A percentile compares a stretch with the other conserved stretches of the same genome.
These are phyloP conservation scores for Turdus rufiventris DNA, from an alignment of 2,113 vertebrate species.

Conservation along the genomic window DNA sequence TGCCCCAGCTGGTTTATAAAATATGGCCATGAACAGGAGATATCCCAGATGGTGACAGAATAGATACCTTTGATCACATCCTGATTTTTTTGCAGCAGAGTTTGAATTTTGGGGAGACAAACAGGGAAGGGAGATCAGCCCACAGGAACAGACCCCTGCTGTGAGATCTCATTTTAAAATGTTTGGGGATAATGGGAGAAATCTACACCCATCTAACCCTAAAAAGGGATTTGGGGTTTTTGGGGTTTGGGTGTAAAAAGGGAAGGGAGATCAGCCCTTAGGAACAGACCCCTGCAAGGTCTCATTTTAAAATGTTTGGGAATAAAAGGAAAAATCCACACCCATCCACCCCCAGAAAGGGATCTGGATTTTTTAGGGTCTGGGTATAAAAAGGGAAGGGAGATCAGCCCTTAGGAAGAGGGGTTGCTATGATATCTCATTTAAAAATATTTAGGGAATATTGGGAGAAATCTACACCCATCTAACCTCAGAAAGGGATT, in stretches of 20 bases:
- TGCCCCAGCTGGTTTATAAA: no score
- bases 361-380: neutral
- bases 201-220: neutral
- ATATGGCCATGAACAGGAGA: no score
- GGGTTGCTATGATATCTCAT: fast-evolving
- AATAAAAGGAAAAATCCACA: neutral
- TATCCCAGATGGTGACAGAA: no score
- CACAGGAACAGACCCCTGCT: neutral
- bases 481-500: neutral
- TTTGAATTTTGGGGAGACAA: neutral
- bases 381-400: neutral
- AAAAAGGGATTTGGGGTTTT: neutral
- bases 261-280: neutral
- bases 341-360: neutral
- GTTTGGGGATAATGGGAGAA: neutral
- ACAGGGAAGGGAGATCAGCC: neutral
- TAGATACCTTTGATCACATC: no score
- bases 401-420: neutral
- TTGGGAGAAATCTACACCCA: neutral
- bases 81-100: no score
- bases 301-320: neutral
- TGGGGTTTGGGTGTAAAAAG: neutral
- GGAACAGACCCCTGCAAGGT: neutral
- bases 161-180: neutral
- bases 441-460: fast-evolving